A percentile compares a stretch with the other conserved stretches of the same genome.
Evolutionary conservation across 2,797 vertebrate genomes (phyloP).

Genomic region (Danionella dracula): DNA sequence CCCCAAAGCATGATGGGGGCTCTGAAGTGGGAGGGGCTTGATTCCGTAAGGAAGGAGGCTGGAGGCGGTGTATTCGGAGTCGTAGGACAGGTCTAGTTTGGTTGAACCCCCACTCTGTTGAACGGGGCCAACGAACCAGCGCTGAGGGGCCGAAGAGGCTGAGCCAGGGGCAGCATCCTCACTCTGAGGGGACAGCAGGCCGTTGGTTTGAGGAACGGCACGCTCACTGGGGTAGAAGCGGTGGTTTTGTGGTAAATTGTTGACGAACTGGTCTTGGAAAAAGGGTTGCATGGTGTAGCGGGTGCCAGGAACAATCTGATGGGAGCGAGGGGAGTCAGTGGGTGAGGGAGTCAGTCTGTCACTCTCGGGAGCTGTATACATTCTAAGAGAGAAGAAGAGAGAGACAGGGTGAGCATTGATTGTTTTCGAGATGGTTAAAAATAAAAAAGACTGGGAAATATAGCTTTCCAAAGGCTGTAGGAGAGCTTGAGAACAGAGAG

Average conservation of each 20-base stretch:
- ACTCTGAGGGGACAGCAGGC: slow-evolving; percentile 87
- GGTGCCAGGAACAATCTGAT: slow-evolving; percentile 94
- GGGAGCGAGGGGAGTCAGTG: slow-evolving; percentile 95
- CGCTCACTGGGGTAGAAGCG: slow-evolving; percentile 92
- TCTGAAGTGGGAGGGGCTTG: slow-evolving; percentile 92
- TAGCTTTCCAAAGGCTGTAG: too few species aligned
- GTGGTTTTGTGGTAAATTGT: slow-evolving; percentile 92
- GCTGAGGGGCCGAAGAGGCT: slow-evolving; percentile 72
- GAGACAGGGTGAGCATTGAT: neutral
- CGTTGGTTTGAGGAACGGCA: slow-evolving; percentile 90
- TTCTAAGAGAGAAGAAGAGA: slow-evolving; percentile 50
- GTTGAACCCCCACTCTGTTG: slow-evolving; percentile 81
- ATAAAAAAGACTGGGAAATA: too few species aligned
- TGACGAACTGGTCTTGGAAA: slow-evolving; percentile 98
- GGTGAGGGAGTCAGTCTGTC: slow-evolving; percentile 97
- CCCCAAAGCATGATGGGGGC: slow-evolving; percentile 88
- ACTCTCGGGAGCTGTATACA: slow-evolving; percentile 97
- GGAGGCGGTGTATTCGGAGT: slow-evolving; percentile 88
- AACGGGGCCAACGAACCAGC: slow-evolving; percentile 92
- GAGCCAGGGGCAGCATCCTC: slow-evolving; percentile 79
- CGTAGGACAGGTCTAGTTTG: slow-evolving; percentile 91
- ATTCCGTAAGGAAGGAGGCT: slow-evolving; percentile 92
- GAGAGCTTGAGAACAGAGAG: too few species aligned
- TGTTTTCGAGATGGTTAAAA: too few species aligned
- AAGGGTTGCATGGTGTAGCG: slow-evolving; percentile 94